phyloP scores from a whole-genome alignment of 2,113 vertebrate species.

The Prochilodus magdalenae region DNA sequence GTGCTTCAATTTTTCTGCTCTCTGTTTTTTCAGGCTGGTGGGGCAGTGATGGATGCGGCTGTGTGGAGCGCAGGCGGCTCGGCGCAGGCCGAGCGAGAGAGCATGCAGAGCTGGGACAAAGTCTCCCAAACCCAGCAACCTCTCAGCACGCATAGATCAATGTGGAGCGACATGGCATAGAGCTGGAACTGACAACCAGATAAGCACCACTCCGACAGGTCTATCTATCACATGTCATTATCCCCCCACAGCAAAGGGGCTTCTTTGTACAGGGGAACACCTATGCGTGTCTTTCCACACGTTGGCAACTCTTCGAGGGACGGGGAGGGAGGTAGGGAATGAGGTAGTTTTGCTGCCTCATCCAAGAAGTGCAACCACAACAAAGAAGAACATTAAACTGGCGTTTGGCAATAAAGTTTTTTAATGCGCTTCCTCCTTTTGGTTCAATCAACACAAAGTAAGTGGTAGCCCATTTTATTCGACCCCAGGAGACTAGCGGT shows the following conservation, averaged over 20 bases:
- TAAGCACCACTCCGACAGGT: slow-evolving; percentile 50
- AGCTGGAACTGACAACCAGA: slow-evolving; percentile 50
- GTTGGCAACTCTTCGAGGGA: not conserved
- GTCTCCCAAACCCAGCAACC: slow-evolving; percentile 28
- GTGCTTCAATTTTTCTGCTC: slow-evolving; percentile 34
- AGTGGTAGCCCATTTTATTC: slow-evolving; percentile 47
- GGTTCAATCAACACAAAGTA: slow-evolving; percentile 38
- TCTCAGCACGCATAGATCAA: slow-evolving; percentile 48
- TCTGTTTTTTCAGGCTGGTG: slow-evolving; percentile 1
- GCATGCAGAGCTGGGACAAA: slow-evolving; percentile 16
- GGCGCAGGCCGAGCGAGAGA: not conserved
- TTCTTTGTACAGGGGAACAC: slow-evolving; percentile 8
- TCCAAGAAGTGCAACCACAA: not conserved
- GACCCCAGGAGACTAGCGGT: slow-evolving; percentile 27
- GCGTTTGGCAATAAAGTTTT: slow-evolving; percentile 29
- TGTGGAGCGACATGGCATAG: slow-evolving; percentile 24
- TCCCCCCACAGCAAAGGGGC: slow-evolving; percentile 17
- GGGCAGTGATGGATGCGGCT: slow-evolving; percentile 43
- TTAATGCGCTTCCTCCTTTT: slow-evolving; percentile 40
- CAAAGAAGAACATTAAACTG: slow-evolving; percentile 36
- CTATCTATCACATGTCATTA: slow-evolving; percentile 54
- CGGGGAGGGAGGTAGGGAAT: too few relatives aligned
- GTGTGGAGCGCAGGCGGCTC: slow-evolving; percentile 13
- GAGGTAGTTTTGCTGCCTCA: too few relatives aligned
- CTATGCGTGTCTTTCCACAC: not conserved